Conservation (phyloP, 2,113 vertebrate species). For the Bucco capensis region DNA sequence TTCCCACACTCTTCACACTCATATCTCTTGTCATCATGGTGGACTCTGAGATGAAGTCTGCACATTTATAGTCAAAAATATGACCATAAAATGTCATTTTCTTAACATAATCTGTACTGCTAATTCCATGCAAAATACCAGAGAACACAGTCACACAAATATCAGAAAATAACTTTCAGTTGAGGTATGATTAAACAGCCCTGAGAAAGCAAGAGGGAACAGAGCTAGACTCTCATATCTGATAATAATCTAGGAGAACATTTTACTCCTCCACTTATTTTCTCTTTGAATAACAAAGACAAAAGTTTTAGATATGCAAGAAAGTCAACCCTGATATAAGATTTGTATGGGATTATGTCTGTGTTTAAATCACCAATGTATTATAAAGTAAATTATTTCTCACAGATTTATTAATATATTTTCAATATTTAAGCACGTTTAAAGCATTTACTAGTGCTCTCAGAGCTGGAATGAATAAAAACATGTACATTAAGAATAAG, state of each 20-base stretch:
- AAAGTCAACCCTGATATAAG: not conserved
- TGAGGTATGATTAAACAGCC: not conserved
- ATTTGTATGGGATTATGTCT: not conserved
- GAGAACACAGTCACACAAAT: not conserved
- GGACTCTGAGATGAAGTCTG: constrained; percentile 93
- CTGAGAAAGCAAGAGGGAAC: not conserved
- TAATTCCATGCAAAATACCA: not conserved
- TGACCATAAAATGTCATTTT: not conserved
- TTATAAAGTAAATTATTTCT: not conserved
- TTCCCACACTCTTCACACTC: constrained; percentile 98
- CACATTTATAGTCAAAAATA: not conserved
- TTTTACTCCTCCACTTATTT: not conserved
- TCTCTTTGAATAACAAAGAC: not conserved
- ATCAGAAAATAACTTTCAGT: not conserved
- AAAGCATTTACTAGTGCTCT: not conserved
- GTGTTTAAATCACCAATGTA: not conserved
- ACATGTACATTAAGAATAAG: not conserved
- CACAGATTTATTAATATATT: not conserved
- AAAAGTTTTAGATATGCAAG: not conserved
- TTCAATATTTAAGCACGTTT: not conserved
- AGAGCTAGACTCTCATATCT: not conserved
- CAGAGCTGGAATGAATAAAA: not conserved
- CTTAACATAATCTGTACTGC: not conserved
- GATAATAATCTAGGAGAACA: not conserved
- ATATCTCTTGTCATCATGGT: constrained; percentile 95